Evolutionary conservation across 2,797 vertebrate species (phyloP).

Genomic region (Acanthiza pusilla): DNA sequence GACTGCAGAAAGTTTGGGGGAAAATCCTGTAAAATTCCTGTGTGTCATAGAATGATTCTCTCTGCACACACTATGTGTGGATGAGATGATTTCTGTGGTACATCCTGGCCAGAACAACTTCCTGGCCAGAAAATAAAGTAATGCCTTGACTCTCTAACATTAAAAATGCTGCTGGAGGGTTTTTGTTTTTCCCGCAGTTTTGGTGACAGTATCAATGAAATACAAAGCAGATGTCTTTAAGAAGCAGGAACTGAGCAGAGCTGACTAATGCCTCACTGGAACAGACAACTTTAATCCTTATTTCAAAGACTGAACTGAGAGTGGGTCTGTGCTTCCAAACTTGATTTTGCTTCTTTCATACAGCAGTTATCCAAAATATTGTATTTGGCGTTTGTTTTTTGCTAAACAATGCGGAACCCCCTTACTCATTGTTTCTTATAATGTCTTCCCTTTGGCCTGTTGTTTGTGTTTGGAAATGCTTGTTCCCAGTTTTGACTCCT

Average conservation of each 20-base stretch:
- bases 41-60: no score
- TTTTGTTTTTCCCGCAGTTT: no score
- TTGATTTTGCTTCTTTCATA: not conserved
- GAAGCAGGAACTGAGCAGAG: not conserved
- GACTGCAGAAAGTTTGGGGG: no score
- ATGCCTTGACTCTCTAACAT: no score
- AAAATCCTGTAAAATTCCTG: no score
- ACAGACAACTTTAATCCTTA: not conserved
- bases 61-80: no score
- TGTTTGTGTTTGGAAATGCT: not conserved
- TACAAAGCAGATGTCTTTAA: slow-evolving; percentile 12
- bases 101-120: no score
- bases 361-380: not conserved
- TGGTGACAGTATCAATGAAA: not conserved
- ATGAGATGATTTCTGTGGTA: no score
- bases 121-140: no score
- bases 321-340: not conserved
- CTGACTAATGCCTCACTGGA: not conserved
- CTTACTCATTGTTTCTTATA: not conserved
- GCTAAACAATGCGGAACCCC: not conserved
- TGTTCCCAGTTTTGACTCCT: not conserved
- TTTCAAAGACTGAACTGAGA: not conserved
- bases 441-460: not conserved
- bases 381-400: not conserved
- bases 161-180: no score